Base-by-base conservation (phyloP, 2,888 invertebrate species). In the Omphaloscelis lunosa region DNA sequence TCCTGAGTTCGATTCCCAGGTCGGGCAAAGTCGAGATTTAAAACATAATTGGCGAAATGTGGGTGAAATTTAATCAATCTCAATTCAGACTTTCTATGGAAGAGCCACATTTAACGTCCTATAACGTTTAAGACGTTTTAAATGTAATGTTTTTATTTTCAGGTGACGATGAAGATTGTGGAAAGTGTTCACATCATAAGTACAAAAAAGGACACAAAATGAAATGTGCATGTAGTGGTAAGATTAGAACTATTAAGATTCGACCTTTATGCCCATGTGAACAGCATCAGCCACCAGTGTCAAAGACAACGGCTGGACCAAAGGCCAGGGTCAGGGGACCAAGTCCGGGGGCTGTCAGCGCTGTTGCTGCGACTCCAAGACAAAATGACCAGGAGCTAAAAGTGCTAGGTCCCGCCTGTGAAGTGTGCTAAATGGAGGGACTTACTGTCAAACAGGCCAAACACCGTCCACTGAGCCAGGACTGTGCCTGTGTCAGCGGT, bases 391-490 rank as follows among this genome's bases (percentile, higher is more conserved):
- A n/a, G 9, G 45, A 58, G 12, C 34, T 12, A 39, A 73, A 69
- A 41, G 48, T 56, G 39, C 15, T 79, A 39, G 86, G 79, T 39
- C 86, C 86, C 8, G 58, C 53, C 15, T 88, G 83, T 62, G 86
- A 88, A 53, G 12, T 71, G 6, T 68, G 71, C n/a, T n/a, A 39
- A 74, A 77, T 68, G 79, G 41, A 39, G 86, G 88, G 59, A 62
- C 73, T 29, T 85, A 53, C n/a, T 85, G 79, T 34, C 86, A 86
- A 82, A 83, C 79, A 67, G 88, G 83, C 3, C 48, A 48, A 48
- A 75, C 2, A n/a, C 3, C 7, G 27, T n/a, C 34, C 11, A 45
- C 34, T 12, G 45, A 34, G 66, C 7, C 39, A 82, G n/a, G 27
- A 62, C 12, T 82, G 86, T 58, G 27, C 11, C 0, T 86, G 86